Evolutionary conservation across 1,140 invertebrate genomes (phyloP).

Genomic region (Zaprionus inermis): DNA sequence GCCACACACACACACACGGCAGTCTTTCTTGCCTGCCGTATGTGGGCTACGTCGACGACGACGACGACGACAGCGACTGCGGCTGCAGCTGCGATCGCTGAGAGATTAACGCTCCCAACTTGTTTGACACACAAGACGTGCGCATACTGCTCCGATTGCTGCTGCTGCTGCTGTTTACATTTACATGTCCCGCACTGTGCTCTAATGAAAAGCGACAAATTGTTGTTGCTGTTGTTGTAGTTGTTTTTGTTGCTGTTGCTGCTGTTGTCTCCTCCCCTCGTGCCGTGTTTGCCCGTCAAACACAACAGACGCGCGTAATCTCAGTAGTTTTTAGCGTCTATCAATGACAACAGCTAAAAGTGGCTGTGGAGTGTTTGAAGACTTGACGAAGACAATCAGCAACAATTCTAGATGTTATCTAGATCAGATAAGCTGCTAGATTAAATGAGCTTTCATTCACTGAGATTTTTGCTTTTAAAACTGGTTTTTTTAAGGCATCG

Average conservation of each 20-base stretch:
- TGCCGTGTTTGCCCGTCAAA: slow-evolving; percentile 28
- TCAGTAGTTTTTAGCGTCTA: slow-evolving; percentile 20
- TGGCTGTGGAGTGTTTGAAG: background rate
- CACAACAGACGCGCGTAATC: slow-evolving; percentile 30
- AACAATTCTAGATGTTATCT: background rate
- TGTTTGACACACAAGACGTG: slow-evolving; percentile 69
- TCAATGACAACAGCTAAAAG: slow-evolving; percentile 35
- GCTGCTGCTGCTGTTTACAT: slow-evolving; percentile 51
- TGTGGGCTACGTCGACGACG: background rate
- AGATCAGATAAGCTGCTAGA: background rate
- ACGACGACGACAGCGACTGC: slow-evolving; percentile 12
- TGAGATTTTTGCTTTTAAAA: no score
- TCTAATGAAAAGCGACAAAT: slow-evolving; percentile 67
- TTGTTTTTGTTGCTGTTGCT: slow-evolving; percentile 37
- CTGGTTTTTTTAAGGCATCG: background rate
- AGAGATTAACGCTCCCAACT: slow-evolving; percentile 67
- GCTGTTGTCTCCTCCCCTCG: slow-evolving; percentile 25
- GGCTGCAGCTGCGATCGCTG: slow-evolving; percentile 41
- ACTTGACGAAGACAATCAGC: background rate
- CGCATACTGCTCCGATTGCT: slow-evolving; percentile 43
- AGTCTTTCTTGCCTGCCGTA: background rate
- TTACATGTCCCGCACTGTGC: slow-evolving; percentile 49
- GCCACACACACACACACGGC: slow-evolving; percentile 56
- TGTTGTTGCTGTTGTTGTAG: slow-evolving; percentile 66
- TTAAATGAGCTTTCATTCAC: background rate